phyloP scores from a whole-genome alignment of 1,140 invertebrate species.

The Choristoneura fumiferana region DNA sequence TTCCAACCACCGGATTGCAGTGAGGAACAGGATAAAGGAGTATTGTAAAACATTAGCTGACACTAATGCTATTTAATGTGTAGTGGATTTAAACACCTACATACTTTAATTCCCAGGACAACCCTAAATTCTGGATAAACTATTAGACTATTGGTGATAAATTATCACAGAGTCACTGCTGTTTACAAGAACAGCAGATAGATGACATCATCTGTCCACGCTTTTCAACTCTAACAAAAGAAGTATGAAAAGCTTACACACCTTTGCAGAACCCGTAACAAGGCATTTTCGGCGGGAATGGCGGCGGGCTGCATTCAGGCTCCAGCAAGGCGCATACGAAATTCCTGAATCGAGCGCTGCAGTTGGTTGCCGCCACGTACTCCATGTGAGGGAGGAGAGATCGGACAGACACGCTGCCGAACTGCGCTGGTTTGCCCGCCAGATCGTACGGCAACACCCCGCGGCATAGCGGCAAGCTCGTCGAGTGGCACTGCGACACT shows the following conservation, averaged over 20 bases:
- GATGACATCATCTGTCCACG: no score
- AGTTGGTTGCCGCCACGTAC: slow-evolving; percentile 80
- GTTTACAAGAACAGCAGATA: no score
- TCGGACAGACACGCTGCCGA: slow-evolving; percentile 57
- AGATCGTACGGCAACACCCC: slow-evolving; percentile 83
- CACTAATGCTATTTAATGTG: no score
- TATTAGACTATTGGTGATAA: no score
- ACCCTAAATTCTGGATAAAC: no score
- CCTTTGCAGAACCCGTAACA: slow-evolving; percentile 84
- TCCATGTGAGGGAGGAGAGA: slow-evolving; percentile 77
- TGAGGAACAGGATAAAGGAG: no score
- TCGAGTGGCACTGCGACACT: slow-evolving; percentile 71
- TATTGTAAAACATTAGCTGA: no score
- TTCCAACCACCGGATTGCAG: no score
- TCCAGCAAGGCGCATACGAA: slow-evolving; percentile 83
- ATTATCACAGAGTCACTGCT: no score
- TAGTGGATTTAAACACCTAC: no score
- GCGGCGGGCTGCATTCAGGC: slow-evolving; percentile 81
- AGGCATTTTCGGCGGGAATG: slow-evolving; percentile 79
- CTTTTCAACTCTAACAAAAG: not conserved
- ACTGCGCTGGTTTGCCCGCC: slow-evolving; percentile 65
- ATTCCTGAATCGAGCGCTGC: slow-evolving; percentile 80
- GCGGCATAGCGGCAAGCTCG: slow-evolving; percentile 73
- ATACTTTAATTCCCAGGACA: no score
- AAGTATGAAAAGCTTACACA: slow-evolving; percentile 40